Conservation (phyloP, 2,113 vertebrate genomes). For the Suncus etruscus region DNA sequence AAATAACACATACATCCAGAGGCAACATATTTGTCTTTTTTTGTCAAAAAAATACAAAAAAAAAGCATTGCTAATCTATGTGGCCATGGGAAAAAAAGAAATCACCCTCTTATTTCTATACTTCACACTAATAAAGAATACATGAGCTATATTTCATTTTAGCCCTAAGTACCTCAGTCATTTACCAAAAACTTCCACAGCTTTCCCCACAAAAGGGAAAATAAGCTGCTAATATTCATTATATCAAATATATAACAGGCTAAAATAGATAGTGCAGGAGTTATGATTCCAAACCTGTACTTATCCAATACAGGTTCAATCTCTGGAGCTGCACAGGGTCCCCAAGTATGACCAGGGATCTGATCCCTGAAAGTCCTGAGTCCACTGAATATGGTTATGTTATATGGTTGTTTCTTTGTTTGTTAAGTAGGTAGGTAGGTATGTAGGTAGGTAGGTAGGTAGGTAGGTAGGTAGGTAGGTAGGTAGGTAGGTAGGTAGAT, state of each 20-base stretch:
- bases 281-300: no score
- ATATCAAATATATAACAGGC: neutral
- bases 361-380: no score
- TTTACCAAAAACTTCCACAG: conserved; percentile 37
- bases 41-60: conserved; percentile 25
- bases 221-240: neutral
- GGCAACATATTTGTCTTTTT: conserved; percentile 14
- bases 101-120: conserved; percentile 32
- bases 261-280: neutral
- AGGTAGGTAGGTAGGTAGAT: no score
- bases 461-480: no score
- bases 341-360: no score
- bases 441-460: no score
- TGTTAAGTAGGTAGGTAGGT: no score
- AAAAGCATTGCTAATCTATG: conserved; percentile 34
- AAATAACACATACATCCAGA: conserved; percentile 17
- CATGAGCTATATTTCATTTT: conserved; percentile 48
- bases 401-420: no score
- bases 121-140: neutral
- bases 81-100: neutral
- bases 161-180: conserved; percentile 16
- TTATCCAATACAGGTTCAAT: no score
- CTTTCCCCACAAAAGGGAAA: neutral
- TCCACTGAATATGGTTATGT: neutral
- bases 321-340: no score